Evolutionary conservation across 92 coral and sea anemone species (phyloP), one percentile per base, ranked within the genome.

Genomic region (Epizoanthus fatuus): DNA sequence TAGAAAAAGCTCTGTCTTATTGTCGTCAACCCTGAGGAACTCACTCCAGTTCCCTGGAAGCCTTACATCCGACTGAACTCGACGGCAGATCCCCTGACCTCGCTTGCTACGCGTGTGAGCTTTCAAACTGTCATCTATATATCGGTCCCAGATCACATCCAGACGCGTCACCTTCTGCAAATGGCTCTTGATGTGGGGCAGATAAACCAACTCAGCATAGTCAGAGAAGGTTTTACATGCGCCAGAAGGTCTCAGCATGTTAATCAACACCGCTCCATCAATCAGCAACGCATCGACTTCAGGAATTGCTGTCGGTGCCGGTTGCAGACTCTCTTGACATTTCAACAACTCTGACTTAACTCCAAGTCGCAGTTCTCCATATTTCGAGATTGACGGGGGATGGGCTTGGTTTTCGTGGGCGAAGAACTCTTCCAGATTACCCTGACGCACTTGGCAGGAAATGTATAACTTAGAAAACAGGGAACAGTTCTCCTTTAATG

Each of bases 371-470:
- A 85, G 16, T 10, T 75, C n/a, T 0, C 89, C 84, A 54, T 59
- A 47, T 11, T 38, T 74, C 8, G 84, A 85, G 16, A 85, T 63
- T 38, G 89, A 84, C 52, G 83, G 82, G 4, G 86, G 86, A 73
- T 63, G 65, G 20, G 72, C 37, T 56, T 75, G 86, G 63, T 84
- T 84, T 77, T 87, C 84, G 69, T 87, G 86, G 53, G 79, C 62
- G 42, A 69, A 86, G 82, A 87, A 81, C 11, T 87, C 87, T 7
- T 80, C 86, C 13, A 87, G 55, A 63, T 72, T 81, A 0, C 80
- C 86, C 39, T 74, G 73, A 15, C 79, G 74, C 35, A 80, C 81
- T 39, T 80, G 86, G 60, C 81, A 87, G 35, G 35, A 29, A 29
- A 29, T 29, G 35, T 29, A 29, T 29, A 29, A 29, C 35, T 29